phyloP scores from a whole-genome alignment of 92 coral and sea anemone genomes.

The Phenganax stokvisi region DNA sequence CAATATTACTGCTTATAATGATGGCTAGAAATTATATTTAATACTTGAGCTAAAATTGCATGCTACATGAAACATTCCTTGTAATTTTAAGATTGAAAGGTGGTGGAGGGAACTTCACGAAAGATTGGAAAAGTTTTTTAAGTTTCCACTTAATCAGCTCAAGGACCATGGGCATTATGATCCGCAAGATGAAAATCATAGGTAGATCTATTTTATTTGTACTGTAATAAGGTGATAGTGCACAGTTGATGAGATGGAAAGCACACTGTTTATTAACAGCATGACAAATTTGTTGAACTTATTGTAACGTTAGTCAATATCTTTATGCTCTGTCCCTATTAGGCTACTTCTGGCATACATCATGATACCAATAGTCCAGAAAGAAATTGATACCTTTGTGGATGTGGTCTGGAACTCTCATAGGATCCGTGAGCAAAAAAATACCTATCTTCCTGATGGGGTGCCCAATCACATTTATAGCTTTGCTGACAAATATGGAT shows the following conservation, averaged over 20 bases:
- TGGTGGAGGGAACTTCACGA: too few species aligned
- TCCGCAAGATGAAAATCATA: neutral
- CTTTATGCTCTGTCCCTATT: neutral
- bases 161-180: too few species aligned
- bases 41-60: neutral
- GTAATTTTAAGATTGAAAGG: neutral
- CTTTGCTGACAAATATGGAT: too few species aligned
- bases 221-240: neutral
- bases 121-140: too few species aligned
- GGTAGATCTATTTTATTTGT: neutral
- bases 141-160: too few species aligned
- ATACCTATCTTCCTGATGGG: too few species aligned
- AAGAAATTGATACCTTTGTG: too few species aligned
- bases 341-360: neutral
- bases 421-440: too few species aligned
- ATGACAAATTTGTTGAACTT: neutral
- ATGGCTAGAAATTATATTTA: neutral
- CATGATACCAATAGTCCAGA: slow-evolving; percentile 9
- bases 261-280: neutral
- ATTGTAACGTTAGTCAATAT: neutral
- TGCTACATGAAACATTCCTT: neutral
- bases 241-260: too few species aligned
- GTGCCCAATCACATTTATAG: too few species aligned
- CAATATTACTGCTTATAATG: neutral
- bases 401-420: too few species aligned